Base-by-base conservation (phyloP, 2,888 invertebrate genomes). In the Cenopis cana region DNA sequence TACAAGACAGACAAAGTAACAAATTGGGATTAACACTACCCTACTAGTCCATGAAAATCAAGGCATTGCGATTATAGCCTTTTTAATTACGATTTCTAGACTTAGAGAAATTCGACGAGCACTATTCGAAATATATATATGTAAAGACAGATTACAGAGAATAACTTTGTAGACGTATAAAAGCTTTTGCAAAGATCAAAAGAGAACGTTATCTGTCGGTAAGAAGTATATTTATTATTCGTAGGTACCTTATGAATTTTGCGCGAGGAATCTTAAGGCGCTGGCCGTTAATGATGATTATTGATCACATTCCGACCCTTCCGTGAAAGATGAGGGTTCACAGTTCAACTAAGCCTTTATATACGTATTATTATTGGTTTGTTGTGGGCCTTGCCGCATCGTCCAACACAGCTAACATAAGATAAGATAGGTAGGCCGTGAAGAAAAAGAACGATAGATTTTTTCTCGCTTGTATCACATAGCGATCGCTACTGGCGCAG, bases 221-320 rank as follows among this genome's bases (percentile, higher is more conserved):
- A 46, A 6, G 6, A n/a, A 1, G 46, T n/a, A 46, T 46, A 14
- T n/a, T 46, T 46, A 46, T 46, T 46, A 12, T n/a, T 6, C 12
- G n/a, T 8, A 46, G n/a, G 46, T 8, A n/a, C n/a, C 29, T 69
- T 62, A 69, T 69, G 55, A 49, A 55, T 62, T 54, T 17, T 24
- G 24, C 17, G 20, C 49, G 36, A 49, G 61, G 46, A 55, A 61
- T 60, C 68, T 59, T 54, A 54, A 55, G 60, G 68, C 18, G 60
- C 61, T 57, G 33, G 12, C 60, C 61, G 55, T 61, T 69, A 69
- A 69, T 69, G 68, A 69, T 69, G 55, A 55, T 55, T 62, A 69
- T 69, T 69, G 61, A 69, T 69, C 56, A 69, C 54, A 33, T 61
- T 68, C 68, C 12, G 68, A 61, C 68, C 68, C 68, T 55, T 41